Conservation (phyloP, 1,140 invertebrate genomes). For the Oryzaephilus surinamensis region DNA sequence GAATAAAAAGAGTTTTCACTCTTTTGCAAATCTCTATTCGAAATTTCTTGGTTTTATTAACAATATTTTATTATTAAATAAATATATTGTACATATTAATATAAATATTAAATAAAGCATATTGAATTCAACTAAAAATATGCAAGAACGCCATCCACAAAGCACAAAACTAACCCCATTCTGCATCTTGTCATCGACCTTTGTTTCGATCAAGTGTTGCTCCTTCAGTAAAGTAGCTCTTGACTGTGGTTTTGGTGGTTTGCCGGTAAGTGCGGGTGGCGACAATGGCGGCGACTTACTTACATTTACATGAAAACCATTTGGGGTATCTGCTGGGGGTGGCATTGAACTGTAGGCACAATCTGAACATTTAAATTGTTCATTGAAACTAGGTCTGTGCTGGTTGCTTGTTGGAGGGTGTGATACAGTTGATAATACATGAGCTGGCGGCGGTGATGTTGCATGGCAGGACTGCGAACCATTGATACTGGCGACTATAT, state of each 20-base stretch:
- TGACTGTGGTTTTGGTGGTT: slow-evolving; percentile 4
- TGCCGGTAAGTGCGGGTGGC: slow-evolving; percentile 1
- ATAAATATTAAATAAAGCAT: neutral
- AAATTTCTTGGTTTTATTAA: too few relatives aligned
- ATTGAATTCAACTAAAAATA: too few relatives aligned
- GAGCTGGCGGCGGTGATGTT: neutral
- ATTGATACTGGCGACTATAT: neutral
- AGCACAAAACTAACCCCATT: neutral
- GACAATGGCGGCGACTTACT: slow-evolving; percentile 8
- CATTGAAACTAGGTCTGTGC: slow-evolving; percentile 13
- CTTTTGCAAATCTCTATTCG: too few relatives aligned
- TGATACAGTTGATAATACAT: neutral
- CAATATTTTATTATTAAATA: too few relatives aligned
- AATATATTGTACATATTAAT: too few relatives aligned
- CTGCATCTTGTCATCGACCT: too few relatives aligned
- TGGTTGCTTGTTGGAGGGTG: slow-evolving; percentile 3
- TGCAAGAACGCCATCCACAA: neutral
- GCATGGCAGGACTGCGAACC: neutral
- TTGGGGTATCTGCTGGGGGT: slow-evolving; percentile 3
- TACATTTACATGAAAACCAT: slow-evolving; percentile 8
- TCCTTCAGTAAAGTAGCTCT: neutral
- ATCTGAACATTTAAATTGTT: too few relatives aligned
- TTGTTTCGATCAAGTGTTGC: neutral
- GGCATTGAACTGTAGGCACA: slow-evolving; percentile 12
- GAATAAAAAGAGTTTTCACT: too few relatives aligned